These are phyloP conservation scores for Stratiomys singularior DNA, from an alignment of 2,888 invertebrate genomes.

Conservation along the genomic window DNA sequence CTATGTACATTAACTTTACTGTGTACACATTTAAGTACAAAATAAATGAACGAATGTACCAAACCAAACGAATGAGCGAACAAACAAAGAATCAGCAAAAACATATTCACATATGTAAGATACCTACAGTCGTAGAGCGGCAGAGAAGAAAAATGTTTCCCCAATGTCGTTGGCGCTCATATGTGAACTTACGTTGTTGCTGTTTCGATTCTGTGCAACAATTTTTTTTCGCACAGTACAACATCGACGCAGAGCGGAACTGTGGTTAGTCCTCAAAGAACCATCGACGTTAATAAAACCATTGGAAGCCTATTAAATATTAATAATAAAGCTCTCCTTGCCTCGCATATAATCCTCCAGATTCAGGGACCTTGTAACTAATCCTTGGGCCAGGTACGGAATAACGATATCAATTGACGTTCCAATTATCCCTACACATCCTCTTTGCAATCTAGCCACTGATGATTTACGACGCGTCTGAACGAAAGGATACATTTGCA, in stretches of 20 bases:
- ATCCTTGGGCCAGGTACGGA: background rate
- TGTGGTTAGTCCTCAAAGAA: background rate
- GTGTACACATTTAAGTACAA: background rate
- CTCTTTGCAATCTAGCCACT: background rate
- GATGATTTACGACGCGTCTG: background rate
- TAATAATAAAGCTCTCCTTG: background rate
- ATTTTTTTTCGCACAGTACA: slow-evolving; percentile 7
- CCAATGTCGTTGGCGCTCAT: slow-evolving; percentile 14
- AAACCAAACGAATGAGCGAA: background rate
- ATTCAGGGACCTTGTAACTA: too few relatives aligned
- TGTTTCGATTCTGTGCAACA: background rate
- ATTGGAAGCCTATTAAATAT: slow-evolving; percentile 1
- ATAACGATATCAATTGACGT: background rate
- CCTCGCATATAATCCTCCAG: too few relatives aligned
- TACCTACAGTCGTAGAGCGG: background rate
- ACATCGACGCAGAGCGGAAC: background rate
- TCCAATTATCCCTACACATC: background rate
- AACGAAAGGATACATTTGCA: background rate
- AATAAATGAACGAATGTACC: background rate
- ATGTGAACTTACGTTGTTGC: too few relatives aligned
- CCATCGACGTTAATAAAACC: slow-evolving; percentile 16
- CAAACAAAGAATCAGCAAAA: slow-evolving; percentile 22
- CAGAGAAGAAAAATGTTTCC: slow-evolving; percentile 6
- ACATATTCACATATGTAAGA: slow-evolving; percentile 4
- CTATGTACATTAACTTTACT: background rate